These are phyloP conservation scores for Sphyrna mokarran DNA, from an alignment of 2,113 vertebrate genomes.

Conservation along the genomic window DNA sequence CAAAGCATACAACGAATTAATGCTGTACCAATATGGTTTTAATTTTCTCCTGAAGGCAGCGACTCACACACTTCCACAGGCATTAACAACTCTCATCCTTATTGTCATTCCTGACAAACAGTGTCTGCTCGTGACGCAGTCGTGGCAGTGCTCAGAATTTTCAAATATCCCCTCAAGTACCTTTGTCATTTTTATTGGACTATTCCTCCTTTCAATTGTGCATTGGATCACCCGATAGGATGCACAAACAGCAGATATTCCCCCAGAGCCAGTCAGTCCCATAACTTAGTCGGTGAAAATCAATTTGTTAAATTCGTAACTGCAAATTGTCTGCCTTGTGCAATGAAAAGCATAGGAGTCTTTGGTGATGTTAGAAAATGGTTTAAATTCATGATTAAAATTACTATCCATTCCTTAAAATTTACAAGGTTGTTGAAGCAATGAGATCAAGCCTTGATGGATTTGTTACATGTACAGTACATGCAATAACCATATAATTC, in stretches of 20 bases:
- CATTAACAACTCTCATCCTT: not conserved
- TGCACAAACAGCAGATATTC: not conserved
- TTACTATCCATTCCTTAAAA: not conserved
- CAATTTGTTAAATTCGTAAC: not conserved
- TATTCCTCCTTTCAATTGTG: not conserved
- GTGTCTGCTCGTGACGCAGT: not conserved
- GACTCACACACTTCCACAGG: not conserved
- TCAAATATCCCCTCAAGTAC: not conserved
- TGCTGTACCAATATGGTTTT: not conserved
- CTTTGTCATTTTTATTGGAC: not conserved
- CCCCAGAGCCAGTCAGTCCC: not conserved
- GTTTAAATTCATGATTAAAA: not conserved
- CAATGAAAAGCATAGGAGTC: not conserved
- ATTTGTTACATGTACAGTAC: not conserved
- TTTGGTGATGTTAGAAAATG: not conserved
- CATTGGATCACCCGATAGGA: not conserved
- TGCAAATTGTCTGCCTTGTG: not conserved
- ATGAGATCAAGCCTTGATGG: not conserved
- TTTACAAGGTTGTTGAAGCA: not conserved
- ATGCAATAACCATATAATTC: not conserved
- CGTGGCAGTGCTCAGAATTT: not conserved
- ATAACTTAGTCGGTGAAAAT: not conserved
- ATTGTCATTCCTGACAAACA: not conserved
- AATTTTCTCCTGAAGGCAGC: not conserved
- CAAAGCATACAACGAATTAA: not conserved